Percentiles rank a stretch among this genome's conserved stretches.
phyloP scores from a whole-genome alignment of 2,888 invertebrate species.

The Synergus umbraculus region DNA sequence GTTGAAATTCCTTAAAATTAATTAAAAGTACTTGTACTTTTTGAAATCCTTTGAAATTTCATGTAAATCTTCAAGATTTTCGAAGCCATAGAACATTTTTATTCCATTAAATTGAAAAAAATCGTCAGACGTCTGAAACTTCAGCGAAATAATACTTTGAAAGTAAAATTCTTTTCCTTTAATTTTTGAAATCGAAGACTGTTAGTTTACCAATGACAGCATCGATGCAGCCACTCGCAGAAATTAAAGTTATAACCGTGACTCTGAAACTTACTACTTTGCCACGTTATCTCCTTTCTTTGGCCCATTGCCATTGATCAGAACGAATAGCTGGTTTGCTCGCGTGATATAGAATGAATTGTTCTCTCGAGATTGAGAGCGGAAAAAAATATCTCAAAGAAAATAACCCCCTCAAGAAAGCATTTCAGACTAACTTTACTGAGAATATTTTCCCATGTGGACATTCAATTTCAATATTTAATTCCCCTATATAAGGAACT shows the following conservation, averaged over 20 bases:
- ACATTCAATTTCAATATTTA: constrained; percentile 23
- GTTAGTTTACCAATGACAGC: constrained; percentile 8
- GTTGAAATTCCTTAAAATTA: too few species aligned
- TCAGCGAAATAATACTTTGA: too few species aligned
- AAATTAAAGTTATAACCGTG: constrained; percentile 32
- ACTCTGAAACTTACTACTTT: constrained; percentile 32
- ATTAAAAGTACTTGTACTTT: too few species aligned
- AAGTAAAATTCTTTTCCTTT: too few species aligned
- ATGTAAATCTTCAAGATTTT: too few species aligned
- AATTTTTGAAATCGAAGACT: neutral
- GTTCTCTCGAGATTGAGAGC: constrained; percentile 23
- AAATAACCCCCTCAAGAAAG: constrained; percentile 26
- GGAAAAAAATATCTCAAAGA: constrained; percentile 30
- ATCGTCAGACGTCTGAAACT: too few species aligned
- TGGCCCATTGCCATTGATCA: constrained; percentile 35
- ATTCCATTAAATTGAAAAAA: too few species aligned
- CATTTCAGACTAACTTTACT: constrained; percentile 21
- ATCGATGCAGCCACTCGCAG: constrained; percentile 33
- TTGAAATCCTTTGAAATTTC: too few species aligned
- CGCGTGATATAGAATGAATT: constrained; percentile 36
- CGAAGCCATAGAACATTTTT: too few species aligned
- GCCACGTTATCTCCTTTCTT: constrained; percentile 24
- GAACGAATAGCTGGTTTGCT: constrained; percentile 29
- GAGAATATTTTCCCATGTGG: constrained; percentile 22
- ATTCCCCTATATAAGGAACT: neutral